Conservation (phyloP, 2,113 vertebrate genomes). For the Thryonomys swinderianus region DNA sequence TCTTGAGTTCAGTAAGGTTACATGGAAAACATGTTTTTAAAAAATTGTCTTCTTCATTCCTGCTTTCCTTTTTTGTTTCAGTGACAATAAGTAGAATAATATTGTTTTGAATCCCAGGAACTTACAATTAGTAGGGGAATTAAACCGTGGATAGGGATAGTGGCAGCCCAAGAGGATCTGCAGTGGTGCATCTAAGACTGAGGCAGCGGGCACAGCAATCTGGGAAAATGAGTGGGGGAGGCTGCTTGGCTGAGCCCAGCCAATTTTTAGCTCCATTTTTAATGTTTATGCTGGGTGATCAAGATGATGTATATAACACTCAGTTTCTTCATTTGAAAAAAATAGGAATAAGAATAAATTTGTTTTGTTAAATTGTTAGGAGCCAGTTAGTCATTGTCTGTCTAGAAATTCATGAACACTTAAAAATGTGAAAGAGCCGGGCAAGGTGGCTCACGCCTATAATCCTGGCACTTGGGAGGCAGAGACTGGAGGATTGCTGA, state of each 20-base stretch:
- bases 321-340: conserved; percentile 29
- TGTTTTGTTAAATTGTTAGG: background rate
- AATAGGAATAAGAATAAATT: background rate
- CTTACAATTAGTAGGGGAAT: background rate
- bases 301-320: background rate
- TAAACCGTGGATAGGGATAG: background rate
- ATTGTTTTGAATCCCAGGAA: background rate
- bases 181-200: background rate
- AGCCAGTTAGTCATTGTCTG: background rate
- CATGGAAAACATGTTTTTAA: background rate
- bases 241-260: background rate
- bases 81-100: background rate
- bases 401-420: background rate
- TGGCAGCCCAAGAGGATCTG: background rate
- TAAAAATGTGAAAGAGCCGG: background rate
- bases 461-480: no score
- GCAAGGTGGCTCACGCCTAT: no score
- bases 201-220: background rate
- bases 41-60: background rate
- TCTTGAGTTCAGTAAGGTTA: conserved; percentile 57
- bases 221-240: background rate
- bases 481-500: no score
- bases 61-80: conserved; percentile 29
- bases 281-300: background rate
- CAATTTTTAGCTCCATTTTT: background rate